Conservation (phyloP, 1,140 invertebrate genomes). For the Sitobion miscanthi region DNA sequence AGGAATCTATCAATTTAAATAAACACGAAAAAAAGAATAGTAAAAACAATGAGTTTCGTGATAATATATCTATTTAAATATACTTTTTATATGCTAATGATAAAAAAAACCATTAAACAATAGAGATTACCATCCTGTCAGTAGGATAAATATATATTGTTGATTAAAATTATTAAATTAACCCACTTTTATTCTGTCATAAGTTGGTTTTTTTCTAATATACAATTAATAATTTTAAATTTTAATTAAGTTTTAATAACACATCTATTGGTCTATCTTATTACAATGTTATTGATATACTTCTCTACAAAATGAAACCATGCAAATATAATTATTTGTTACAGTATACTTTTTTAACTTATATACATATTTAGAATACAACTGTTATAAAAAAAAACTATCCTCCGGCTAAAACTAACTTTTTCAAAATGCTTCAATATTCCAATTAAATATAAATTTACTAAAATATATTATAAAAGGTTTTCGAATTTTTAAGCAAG, state of each 20-base stretch:
- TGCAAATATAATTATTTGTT: background rate
- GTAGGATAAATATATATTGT: background rate
- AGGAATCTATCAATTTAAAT: conserved; percentile 2
- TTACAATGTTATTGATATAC: background rate
- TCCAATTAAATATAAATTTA: background rate
- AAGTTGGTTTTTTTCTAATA: background rate
- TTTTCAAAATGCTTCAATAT: background rate
- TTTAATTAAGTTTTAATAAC: background rate
- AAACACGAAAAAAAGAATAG: background rate
- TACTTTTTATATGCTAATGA: background rate
- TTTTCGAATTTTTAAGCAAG: background rate
- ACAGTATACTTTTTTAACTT: background rate
- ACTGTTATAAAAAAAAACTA: background rate
- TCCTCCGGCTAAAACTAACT: background rate
- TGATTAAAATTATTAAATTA: conserved; percentile 8
- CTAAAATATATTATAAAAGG: background rate
- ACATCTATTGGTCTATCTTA: background rate
- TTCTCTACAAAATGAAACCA: background rate
- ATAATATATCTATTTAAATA: background rate
- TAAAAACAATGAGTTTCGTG: background rate
- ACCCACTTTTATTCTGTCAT: background rate
- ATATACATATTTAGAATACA: background rate
- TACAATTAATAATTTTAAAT: background rate
- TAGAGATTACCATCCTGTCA: background rate
- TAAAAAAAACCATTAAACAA: background rate